Evolutionary conservation across 2,888 invertebrate genomes (phyloP).

Genomic region (Apodemia hepburni): DNA sequence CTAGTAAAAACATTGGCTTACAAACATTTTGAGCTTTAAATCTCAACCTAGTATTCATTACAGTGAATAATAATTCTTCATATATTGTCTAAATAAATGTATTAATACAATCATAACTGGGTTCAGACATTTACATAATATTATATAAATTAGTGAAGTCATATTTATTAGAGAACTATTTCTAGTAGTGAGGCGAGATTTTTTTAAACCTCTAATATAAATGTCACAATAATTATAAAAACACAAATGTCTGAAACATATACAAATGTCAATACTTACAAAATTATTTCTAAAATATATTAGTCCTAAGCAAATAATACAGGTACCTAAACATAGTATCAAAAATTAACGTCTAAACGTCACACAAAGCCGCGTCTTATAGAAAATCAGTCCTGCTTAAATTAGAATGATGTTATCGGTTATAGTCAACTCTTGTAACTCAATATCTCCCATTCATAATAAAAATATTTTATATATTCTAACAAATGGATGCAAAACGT

Average conservation of each 20-base stretch:
- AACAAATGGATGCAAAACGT: no score
- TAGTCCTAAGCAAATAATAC: conserved; percentile 30
- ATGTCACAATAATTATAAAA: background rate
- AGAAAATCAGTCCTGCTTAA: background rate
- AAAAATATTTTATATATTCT: background rate
- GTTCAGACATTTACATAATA: conserved; percentile 13
- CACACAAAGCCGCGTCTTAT: background rate
- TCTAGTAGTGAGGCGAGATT: background rate
- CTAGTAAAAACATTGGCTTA: conserved; percentile 16
- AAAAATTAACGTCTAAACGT: background rate
- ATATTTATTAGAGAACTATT: background rate
- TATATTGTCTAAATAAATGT: conserved; percentile 5
- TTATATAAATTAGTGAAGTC: conserved; percentile 1
- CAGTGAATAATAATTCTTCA: background rate
- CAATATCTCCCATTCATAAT: no score
- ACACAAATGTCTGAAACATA: conserved; percentile 14
- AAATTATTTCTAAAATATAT: conserved; percentile 35
- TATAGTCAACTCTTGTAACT: no score
- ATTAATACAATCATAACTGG: conserved; percentile 1
- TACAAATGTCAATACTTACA: conserved; percentile 18
- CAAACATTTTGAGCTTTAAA: conserved; percentile 7
- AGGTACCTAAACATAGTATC: conserved; percentile 30
- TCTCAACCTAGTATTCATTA: background rate
- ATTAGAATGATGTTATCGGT: background rate
- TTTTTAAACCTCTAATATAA: background rate